Conservation (phyloP, 2,797 vertebrate genomes). For the Benthosema pterotum region DNA sequence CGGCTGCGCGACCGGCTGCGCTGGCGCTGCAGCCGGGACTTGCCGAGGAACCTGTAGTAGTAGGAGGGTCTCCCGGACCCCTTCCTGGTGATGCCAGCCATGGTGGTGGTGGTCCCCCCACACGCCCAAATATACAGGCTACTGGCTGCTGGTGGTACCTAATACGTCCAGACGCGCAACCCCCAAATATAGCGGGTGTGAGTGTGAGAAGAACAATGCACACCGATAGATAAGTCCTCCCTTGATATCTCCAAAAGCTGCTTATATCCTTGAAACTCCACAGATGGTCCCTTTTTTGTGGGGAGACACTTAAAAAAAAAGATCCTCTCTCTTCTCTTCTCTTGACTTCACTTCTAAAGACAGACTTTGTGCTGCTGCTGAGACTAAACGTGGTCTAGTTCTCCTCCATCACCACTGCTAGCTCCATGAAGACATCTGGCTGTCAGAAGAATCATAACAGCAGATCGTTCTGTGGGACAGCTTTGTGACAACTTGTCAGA, state of each 20-base stretch:
- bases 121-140: constrained; percentile 8
- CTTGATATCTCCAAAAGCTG: background rate
- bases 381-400: too few species aligned
- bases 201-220: background rate
- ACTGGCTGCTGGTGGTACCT: too few species aligned
- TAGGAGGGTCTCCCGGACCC: constrained; percentile 93
- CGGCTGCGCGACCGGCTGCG: constrained; percentile 96
- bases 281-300: background rate
- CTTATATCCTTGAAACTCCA: background rate
- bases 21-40: constrained; percentile 94
- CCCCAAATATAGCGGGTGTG: background rate
- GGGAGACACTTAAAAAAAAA: background rate
- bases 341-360: too few species aligned
- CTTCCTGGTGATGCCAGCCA: constrained; percentile 93
- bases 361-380: too few species aligned
- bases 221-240: background rate
- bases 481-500: too few species aligned
- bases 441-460: too few species aligned
- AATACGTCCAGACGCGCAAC: background rate
- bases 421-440: too few species aligned
- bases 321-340: too few species aligned
- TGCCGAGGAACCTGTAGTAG: constrained; percentile 96
- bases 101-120: constrained; percentile 58
- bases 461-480: too few species aligned
- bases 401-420: too few species aligned